Evolutionary conservation across 2,888 invertebrate genomes (phyloP), one percentile per base, ranked within the genome.

Genomic region (Mellilla xanthometata): DNA sequence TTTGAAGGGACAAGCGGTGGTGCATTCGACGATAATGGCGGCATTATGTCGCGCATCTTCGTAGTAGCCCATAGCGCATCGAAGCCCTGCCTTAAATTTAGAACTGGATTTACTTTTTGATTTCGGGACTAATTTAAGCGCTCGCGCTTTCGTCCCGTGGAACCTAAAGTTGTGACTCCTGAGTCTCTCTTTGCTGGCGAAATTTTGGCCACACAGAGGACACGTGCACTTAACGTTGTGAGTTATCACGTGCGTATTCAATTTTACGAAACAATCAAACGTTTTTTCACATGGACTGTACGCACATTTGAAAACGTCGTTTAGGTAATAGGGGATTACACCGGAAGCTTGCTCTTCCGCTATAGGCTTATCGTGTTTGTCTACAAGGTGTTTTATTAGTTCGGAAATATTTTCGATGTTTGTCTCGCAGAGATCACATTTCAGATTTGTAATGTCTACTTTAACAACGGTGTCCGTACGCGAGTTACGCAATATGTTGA

Each of bases 151-250:
- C 15, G 15, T 19, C 15, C 15, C 28, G 36, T 36, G 36, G 2
- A 2, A 15, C n/a, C 36, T 28, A 1, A 22, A 4, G 7, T 11
- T 36, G 15, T 36, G 36, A 12, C 8, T 28, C 11, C 19, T 8
- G 4, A 36, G 22, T 12, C 36, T 34, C 36, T 35, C 47, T 41
- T 12, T 27, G 11, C 19, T 12, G 7, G 12, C 11, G n/a, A 32
- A 36, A 19, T n/a, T 19, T 12, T 36, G 36, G 0, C 86, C 87
- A 39, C 88, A 88, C 24, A 72, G 68, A 19, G 70, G 76, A 38
- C 88, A 88, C 4, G 87, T 78, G 32, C 80, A 77, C 28, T 81
- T 78, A 0, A 78, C 82, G 51, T 76, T 81, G 32, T 88, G 88
- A 8, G 65, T 62, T 32, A 87, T 87, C 58, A 84, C 76, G 49